Conservation (phyloP, 2,888 invertebrate genomes). For the Stenichneumon culpator region DNA sequence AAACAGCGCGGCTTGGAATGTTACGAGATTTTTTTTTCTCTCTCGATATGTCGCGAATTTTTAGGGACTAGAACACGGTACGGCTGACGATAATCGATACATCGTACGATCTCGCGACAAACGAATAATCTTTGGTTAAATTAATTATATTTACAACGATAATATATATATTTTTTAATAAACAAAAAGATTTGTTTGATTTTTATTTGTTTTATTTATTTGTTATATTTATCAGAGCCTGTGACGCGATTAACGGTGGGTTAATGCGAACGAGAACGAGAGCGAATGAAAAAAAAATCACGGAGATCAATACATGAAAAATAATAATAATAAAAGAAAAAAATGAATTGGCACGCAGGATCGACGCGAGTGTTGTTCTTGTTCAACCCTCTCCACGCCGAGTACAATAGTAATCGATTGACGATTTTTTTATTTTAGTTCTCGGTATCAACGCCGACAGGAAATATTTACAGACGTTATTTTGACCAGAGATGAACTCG, state of each 20-base stretch:
- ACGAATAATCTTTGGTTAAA: slow-evolving; percentile 5
- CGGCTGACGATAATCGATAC: background rate
- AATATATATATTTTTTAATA: too few species aligned
- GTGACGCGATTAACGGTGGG: background rate
- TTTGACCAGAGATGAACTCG: background rate
- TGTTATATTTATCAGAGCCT: background rate
- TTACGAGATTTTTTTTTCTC: slow-evolving; percentile 30
- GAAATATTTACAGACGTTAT: slow-evolving; percentile 25
- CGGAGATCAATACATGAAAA: background rate
- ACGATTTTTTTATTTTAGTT: background rate
- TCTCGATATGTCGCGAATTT: slow-evolving; percentile 29
- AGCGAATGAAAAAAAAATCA: background rate
- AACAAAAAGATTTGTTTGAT: background rate
- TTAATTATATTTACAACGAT: slow-evolving; percentile 11
- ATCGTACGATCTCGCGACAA: slow-evolving; percentile 4
- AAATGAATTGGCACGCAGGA: slow-evolving; percentile 26
- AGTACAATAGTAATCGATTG: background rate
- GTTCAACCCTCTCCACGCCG: background rate
- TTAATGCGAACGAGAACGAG: background rate
- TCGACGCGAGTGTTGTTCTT: slow-evolving; percentile 12
- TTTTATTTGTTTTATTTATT: background rate
- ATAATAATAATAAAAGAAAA: background rate
- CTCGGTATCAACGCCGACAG: background rate
- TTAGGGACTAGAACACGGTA: slow-evolving; percentile 28
- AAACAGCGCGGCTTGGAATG: slow-evolving; percentile 32